Base-by-base conservation (phyloP, 2,113 vertebrate genomes). In the Eolophus roseicapilla region DNA sequence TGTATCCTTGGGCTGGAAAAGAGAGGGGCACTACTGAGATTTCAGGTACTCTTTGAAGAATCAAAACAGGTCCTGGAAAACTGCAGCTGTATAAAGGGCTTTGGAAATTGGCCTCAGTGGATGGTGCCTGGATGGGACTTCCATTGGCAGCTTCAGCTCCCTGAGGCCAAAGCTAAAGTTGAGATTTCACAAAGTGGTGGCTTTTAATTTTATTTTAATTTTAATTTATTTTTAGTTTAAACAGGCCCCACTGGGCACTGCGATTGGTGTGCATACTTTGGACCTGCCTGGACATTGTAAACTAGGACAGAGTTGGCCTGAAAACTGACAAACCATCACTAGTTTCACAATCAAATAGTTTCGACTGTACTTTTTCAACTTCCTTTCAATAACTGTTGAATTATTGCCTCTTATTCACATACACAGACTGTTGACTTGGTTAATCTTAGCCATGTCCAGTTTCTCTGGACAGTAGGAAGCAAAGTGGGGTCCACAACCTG, bases 311-410 rank as follows among this genome's bases (percentile, higher is more conserved):
- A 59, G 27, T 6, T 88, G 60, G 73, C 50, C 65, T 57, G 47
- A 73, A 44, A 90, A 78, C 44, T 83, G 64, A 60, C 64, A 92
- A 73, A 67, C 69, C 80, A 52, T 68, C 55, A 71, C 44, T 82
- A 76, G 57, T 83, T 95, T 94, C 86, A 68, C 73, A 84, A 52
- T 71, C 76, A 69, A 93, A 90, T 63, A 90, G 53, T 88, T 94
- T 64, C 39, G 43, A 69, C 39, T 29, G 67, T 79, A 82, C 69
- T 76, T 57, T 79, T 88, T 92, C 82, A 86, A 75, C 21, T 44
- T 95, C 55, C 46, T 92, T 86, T 97, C 85, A 88, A 47, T 64
- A 93, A 81, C 75, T 63, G 9, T 46, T 93, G 76, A 81, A 47
- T 93, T 93, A 74, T 75, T 94, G 62, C 44, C 47, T 92, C 50